Evolutionary conservation across 2,888 invertebrate species (phyloP), one percentile per base, ranked within the genome.

Genomic region (Netelia virgata): DNA sequence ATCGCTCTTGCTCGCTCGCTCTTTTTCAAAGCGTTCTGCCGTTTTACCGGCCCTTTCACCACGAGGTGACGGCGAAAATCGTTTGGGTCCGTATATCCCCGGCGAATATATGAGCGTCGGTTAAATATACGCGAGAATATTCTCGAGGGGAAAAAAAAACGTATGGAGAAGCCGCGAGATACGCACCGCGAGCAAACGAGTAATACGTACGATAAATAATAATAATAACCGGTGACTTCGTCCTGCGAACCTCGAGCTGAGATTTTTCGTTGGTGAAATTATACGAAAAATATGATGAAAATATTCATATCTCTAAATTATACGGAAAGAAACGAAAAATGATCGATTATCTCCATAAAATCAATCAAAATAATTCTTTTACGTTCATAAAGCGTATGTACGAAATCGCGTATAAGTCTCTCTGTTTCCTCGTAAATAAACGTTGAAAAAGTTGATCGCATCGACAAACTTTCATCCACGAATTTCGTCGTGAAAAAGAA

Each of bases 61-160:
- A 66, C 80, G 23, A 55, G 82, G 82, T 80, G 82, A 86, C 81
- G 78, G 70, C 80, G 59, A 83, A 80, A 82, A 75, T 75, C 53
- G 69, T 64, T 85, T 59, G 36, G 47, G 55, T 50, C 64, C 43
- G 57, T 36, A 16, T 50, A 16, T 50, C 64, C 53, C 36, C 43
- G 16, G 47, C 55, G 16, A 61, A 50, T 16, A 55, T 43, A 20
- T 61, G 28, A 55, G 47, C 20, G 43, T 3, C 14, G 68, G 68
- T 68, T 20, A 64, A 70, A 68, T 73, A 68, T 77, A 73, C 61
- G 20, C 53, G 53, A 23, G 28, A 1, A 50, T 28, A 73, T 57
- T 64, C 11, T n/a, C 11, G 16, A 76, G 16, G 18, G 28, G 3
- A 53, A 66, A 23, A 53, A 66, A 11, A 68, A 47, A 28, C 3